Evolutionary conservation across 1,140 invertebrate species (phyloP), one percentile per base, ranked within the genome.

Genomic region (Heliconius eleuchia): DNA sequence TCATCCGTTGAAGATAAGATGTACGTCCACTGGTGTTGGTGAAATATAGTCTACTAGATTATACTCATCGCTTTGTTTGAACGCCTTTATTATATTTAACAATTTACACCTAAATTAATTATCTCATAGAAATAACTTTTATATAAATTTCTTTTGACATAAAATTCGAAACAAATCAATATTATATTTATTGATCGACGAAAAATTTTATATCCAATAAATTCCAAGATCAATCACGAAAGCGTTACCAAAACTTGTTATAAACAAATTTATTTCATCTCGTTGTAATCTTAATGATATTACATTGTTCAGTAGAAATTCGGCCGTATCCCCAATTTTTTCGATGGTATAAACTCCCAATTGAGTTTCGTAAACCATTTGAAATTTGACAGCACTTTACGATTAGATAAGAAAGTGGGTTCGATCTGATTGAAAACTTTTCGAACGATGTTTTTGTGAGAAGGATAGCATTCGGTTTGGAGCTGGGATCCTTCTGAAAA

Each of bases 371-470:
- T 74, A 60, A 81, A 81, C 73, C 77, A 52, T 72, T 81, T 78
- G 46, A 78, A 81, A 81, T 78, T 81, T 81, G 77, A 81, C 80
- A 78, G 73, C 73, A 57, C 60, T 81, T 78, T 74, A 71, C 70
- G 80, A 75, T 78, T 34, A 77, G 79, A 77, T 74, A 80, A 80
- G 73, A 73, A 73, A 80, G 39, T 74, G 55, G 39, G 42, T 73
- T 66, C 27, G 75, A 80, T 76, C 46, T 46, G 46, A 80, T 77
- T 74, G 76, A 76, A 80, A 80, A 80, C 74, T 80, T 80, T 73
- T 42, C 42, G 30, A 52, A 13, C 74, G 74, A 76, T 76, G 74
- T 76, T 80, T 52, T 80, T 23, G 55, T 60, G 34, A 37, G 6
- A 19, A 60, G n/a, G 55, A 52, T 7, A 19, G 16, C 8, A 1